These are phyloP conservation scores for Auanema freiburgensis DNA, from an alignment of 2,888 invertebrate genomes.

Conservation along the genomic window DNA sequence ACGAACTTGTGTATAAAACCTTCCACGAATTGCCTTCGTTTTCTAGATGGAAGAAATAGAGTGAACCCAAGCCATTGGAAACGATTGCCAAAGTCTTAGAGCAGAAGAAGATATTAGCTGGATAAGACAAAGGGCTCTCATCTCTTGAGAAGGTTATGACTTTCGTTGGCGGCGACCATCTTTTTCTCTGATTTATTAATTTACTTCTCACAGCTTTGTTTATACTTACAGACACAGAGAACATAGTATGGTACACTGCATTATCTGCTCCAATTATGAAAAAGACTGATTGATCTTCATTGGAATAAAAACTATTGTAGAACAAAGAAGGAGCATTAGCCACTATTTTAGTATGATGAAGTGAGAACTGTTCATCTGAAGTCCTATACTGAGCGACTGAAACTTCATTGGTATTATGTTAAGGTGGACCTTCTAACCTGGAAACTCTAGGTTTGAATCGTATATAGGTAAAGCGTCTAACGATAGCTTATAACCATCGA, in stretches of 20 bases:
- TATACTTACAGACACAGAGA: constrained; percentile 10
- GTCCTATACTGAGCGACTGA: constrained; percentile 10
- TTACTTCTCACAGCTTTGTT: neutral
- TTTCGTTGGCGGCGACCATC: neutral
- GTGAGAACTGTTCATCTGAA: constrained; percentile 16
- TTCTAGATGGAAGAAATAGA: too few species aligned
- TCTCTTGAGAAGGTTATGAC: too few species aligned
- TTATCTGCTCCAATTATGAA: constrained; percentile 8
- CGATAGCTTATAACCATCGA: constrained; percentile 40
- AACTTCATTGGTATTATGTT: constrained; percentile 4
- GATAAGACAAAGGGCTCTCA: too few species aligned
- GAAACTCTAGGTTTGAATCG: constrained; percentile 3
- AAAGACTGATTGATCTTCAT: constrained; percentile 8
- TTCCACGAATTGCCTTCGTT: too few species aligned
- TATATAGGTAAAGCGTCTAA: constrained; percentile 24
- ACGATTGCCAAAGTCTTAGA: too few species aligned
- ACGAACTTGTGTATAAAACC: neutral
- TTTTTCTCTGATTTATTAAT: neutral
- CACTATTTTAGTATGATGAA: constrained; percentile 34
- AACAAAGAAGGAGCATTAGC: constrained; percentile 24
- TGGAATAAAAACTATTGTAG: constrained; percentile 11
- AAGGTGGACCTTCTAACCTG: neutral
- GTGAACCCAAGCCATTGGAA: too few species aligned
- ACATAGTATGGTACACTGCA: constrained; percentile 6
- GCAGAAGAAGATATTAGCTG: too few species aligned